A percentile compares a stretch with the other conserved stretches of the same genome.
These are phyloP conservation scores for Oreochromis mossambicus DNA, from an alignment of 2,797 vertebrate genomes.

Conservation along the genomic window DNA sequence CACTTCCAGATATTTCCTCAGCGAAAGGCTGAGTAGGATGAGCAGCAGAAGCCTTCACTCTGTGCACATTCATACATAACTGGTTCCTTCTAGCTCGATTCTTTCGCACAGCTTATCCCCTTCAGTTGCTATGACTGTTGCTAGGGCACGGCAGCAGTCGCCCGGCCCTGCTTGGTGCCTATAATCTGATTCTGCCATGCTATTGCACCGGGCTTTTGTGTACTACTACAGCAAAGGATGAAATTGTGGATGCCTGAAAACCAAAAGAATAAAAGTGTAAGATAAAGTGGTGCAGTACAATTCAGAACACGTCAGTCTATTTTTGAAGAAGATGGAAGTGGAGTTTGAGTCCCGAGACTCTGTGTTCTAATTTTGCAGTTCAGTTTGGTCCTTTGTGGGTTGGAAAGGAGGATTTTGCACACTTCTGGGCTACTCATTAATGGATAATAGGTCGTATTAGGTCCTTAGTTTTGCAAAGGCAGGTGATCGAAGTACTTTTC, in stretches of 20 bases:
- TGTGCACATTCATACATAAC: conserved; percentile 30
- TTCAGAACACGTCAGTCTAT: conserved; percentile 18
- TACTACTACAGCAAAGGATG: not conserved
- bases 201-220: conserved; percentile 6
- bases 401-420: conserved; percentile 6
- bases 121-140: conserved; percentile 68
- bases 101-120: conserved; percentile 18
- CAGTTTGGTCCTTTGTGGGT: conserved; percentile 1
- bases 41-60: conserved; percentile 4
- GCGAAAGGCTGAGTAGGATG: not conserved
- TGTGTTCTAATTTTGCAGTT: conserved; percentile 46
- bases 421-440: not conserved
- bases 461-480: not conserved
- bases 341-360: conserved; percentile 32
- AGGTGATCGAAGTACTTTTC: not conserved
- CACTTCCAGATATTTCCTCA: not conserved
- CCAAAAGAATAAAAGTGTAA: conserved; percentile 10
- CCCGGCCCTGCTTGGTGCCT: conserved; percentile 17
- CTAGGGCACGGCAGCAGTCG: conserved; percentile 52
- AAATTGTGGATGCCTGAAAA: not conserved
- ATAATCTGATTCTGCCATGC: conserved; percentile 26
- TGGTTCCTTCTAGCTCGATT: conserved; percentile 20
- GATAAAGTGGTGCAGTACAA: not conserved
- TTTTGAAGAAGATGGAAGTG: conserved; percentile 32
- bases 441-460: not conserved